Conservation (phyloP, 30 jellyfish, hydroid and myxozoan genomes). For the Phacellophora camtschatica region DNA sequence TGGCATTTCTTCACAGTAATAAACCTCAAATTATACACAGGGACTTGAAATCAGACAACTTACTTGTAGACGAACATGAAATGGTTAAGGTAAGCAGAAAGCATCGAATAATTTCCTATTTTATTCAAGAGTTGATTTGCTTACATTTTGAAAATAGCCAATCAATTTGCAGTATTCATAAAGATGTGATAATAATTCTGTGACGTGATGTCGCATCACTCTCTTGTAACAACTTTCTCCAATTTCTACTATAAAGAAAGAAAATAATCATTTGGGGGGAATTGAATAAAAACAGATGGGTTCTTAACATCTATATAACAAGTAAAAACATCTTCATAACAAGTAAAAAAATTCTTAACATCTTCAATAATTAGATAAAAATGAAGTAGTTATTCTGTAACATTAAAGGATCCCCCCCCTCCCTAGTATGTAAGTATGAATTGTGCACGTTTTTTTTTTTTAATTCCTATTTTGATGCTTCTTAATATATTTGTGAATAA, state of each 20-base stretch:
- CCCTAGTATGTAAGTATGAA: not conserved
- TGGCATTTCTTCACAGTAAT: slow-evolving; percentile 46
- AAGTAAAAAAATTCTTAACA: no score
- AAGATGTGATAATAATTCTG: no score
- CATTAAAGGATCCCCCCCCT: not conserved
- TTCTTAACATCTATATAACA: no score
- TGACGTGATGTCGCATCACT: not conserved
- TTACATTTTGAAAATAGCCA: no score
- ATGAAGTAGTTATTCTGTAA: not conserved
- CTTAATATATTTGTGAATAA: not conserved
- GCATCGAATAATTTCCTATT: no score
- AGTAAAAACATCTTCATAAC: no score
- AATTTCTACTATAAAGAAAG: no score
- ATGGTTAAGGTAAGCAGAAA: slow-evolving; percentile 80
- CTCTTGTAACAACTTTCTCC: not conserved
- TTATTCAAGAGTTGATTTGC: no score
- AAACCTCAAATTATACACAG: slow-evolving; percentile 63
- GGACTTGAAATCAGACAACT: slow-evolving; percentile 71
- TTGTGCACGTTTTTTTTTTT: not conserved
- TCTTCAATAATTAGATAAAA: not conserved
- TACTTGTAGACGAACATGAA: slow-evolving; percentile 64
- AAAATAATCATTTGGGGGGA: no score
- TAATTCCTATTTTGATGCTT: no score
- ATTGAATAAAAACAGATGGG: no score
- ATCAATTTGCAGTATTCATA: no score